A percentile compares a stretch with the other conserved stretches of the same genome.
phyloP scores from a whole-genome alignment of 1,140 invertebrate genomes.

The Drosophila kurseongensis region DNA sequence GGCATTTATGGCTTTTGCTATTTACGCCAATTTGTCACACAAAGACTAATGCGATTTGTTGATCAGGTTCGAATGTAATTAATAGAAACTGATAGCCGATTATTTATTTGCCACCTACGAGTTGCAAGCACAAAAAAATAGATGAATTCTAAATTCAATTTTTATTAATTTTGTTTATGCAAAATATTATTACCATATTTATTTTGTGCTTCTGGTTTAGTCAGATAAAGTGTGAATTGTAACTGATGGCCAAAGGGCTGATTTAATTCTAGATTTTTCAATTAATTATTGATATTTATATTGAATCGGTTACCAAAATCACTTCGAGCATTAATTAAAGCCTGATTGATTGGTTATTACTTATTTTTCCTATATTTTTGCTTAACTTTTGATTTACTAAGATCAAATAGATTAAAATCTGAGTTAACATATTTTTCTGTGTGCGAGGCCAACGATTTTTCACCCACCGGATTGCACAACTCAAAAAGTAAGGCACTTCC shows the following conservation, averaged over 20 bases:
- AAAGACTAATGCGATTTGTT: constrained; percentile 48
- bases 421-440: background rate
- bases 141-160: background rate
- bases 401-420: background rate
- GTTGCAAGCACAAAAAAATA: background rate
- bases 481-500: constrained; percentile 46
- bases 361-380: background rate
- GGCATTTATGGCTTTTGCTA: constrained; percentile 26
- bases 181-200: constrained; percentile 4
- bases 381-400: background rate
- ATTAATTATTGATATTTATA: too few relatives aligned
- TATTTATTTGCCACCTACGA: constrained; percentile 11
- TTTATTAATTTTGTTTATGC: background rate
- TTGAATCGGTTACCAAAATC: too few relatives aligned
- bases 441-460: background rate
- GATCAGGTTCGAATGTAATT: constrained; percentile 48
- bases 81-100: constrained; percentile 25
- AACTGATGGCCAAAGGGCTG: too few relatives aligned
- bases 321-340: too few relatives aligned
- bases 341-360: background rate
- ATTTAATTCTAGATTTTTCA: too few relatives aligned
- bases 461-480: constrained; percentile 28
- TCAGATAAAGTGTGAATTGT: background rate
- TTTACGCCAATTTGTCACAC: constrained; percentile 38
- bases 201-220: background rate